Percentiles rank a stretch among this genome's conserved stretches.
Conservation (phyloP, 2,888 invertebrate species). For the Yponomeuta cagnagella region DNA sequence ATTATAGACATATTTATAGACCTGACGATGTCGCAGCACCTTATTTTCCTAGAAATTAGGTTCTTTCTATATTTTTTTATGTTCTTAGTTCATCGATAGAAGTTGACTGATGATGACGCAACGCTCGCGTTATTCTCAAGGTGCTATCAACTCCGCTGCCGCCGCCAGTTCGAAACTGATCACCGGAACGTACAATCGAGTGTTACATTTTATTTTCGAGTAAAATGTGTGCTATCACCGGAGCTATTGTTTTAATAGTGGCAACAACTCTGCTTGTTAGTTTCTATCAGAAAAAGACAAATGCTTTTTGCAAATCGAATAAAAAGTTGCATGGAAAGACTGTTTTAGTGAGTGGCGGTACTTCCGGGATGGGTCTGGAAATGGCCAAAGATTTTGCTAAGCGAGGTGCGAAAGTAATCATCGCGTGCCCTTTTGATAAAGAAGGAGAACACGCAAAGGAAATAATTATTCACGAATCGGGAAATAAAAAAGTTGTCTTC, state of each 20-base stretch:
- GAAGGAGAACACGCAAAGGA: constrained; percentile 65
- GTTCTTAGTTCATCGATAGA: no score
- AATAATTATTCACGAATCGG: constrained; percentile 78
- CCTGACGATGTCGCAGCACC: no score
- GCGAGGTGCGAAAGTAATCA: constrained; percentile 56
- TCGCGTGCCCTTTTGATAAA: constrained; percentile 56
- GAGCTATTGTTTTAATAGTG: neutral
- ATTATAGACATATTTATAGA: no score
- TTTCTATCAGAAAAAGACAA: constrained; percentile 70
- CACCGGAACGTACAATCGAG: neutral
- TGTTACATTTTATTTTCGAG: neutral
- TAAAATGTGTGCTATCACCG: neutral
- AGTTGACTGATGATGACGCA: no score
- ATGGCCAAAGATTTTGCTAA: constrained; percentile 58
- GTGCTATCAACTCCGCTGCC: neutral
- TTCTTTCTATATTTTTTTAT: no score
- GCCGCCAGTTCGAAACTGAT: neutral
- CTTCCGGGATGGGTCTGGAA: constrained; percentile 58
- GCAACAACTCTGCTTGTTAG: constrained; percentile 42
- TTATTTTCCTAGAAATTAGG: no score
- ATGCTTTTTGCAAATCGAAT: constrained; percentile 56
- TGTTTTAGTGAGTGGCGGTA: constrained; percentile 59
- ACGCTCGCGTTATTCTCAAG: no score
- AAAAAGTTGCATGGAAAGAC: constrained; percentile 53
- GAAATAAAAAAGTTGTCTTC: constrained; percentile 81